Evolutionary conservation across 2,797 vertebrate genomes (phyloP).

Genomic region (Pseudocheirus occidentalis): DNA sequence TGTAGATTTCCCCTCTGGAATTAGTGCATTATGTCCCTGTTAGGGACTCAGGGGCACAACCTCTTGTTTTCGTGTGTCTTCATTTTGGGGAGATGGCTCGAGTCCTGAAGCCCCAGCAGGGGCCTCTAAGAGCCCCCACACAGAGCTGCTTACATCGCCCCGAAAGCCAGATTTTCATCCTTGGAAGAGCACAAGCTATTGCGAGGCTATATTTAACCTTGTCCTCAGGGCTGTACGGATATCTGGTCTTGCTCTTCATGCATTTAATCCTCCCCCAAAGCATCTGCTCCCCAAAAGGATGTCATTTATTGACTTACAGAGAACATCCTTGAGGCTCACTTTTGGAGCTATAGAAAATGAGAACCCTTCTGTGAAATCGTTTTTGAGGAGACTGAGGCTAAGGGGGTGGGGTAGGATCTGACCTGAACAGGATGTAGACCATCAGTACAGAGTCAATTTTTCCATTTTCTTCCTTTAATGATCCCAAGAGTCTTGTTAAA

Average conservation of each 20-base stretch:
- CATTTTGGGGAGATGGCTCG: background rate
- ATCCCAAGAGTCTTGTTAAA: background rate
- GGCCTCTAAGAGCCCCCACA: background rate
- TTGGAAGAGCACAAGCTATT: slow-evolving; percentile 78
- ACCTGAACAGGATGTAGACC: background rate
- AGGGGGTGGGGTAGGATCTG: background rate
- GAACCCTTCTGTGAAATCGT: background rate
- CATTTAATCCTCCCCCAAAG: background rate
- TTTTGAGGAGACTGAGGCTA: background rate
- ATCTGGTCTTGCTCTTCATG: slow-evolving; percentile 70
- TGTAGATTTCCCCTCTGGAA: background rate
- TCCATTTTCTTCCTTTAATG: background rate
- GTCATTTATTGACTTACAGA: background rate
- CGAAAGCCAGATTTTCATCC: slow-evolving; percentile 74
- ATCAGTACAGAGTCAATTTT: background rate
- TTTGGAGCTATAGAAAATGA: background rate
- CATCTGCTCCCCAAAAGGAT: background rate
- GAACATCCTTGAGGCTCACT: background rate
- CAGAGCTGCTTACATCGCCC: slow-evolving; percentile 73
- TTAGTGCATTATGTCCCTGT: background rate
- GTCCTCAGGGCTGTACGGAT: slow-evolving; percentile 76
- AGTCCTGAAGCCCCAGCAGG: background rate
- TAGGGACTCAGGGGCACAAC: background rate
- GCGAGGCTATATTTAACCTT: slow-evolving; percentile 73
- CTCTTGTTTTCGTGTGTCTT: background rate